These are phyloP conservation scores for Cyprinella venusta DNA, from an alignment of 2,797 vertebrate genomes.

Conservation along the genomic window DNA sequence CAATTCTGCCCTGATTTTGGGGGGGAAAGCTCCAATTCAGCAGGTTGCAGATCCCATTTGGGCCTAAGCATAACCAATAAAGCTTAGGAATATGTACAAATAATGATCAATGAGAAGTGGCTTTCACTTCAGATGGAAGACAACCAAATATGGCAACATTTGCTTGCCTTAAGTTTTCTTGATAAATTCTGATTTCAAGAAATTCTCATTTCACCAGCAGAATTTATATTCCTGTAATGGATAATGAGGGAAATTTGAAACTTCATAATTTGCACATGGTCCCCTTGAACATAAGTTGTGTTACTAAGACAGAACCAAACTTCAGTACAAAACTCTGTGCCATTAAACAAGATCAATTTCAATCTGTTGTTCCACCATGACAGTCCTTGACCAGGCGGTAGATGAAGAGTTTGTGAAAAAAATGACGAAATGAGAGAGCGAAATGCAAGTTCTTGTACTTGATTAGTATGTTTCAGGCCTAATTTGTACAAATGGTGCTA, in stretches of 20 bases:
- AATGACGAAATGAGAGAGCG: too few species aligned
- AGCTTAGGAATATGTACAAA: not conserved
- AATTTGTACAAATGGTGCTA: conserved; percentile 19
- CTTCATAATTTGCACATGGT: not conserved
- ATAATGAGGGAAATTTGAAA: not conserved
- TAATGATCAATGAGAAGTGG: not conserved
- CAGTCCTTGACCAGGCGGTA: not conserved
- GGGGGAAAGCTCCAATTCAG: not conserved
- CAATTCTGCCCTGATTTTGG: not conserved
- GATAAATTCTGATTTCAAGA: not conserved
- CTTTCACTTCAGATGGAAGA: not conserved
- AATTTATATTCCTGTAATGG: not conserved
- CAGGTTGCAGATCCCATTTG: not conserved
- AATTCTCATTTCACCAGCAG: not conserved
- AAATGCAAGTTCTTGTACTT: not conserved
- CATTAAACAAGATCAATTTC: not conserved
- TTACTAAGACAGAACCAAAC: not conserved
- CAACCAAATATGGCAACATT: not conserved
- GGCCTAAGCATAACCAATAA: not conserved
- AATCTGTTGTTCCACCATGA: not conserved
- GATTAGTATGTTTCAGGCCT: not conserved
- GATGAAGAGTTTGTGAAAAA: not conserved
- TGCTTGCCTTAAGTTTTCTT: not conserved
- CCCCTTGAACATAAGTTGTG: not conserved
- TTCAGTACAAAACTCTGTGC: not conserved